A percentile compares a stretch with the other conserved stretches of the same genome.
phyloP scores from a whole-genome alignment of 2,113 vertebrate species.

The Paracanthobrama guichenoti region DNA sequence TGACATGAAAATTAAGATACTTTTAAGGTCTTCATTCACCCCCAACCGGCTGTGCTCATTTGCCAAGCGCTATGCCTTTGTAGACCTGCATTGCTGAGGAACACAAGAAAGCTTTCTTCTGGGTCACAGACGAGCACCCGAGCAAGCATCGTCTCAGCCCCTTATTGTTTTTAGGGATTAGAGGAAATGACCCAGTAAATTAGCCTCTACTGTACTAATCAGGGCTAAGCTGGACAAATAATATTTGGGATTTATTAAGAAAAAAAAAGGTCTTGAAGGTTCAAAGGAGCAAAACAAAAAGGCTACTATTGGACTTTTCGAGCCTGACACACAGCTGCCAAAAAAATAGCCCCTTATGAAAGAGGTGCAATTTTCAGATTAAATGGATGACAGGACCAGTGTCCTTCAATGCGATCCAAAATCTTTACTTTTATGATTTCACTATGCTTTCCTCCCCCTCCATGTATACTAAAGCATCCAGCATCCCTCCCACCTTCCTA shows the following conservation, averaged over 20 bases:
- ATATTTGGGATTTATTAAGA: constrained; percentile 66
- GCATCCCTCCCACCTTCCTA: background rate
- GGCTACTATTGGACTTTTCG: constrained; percentile 67
- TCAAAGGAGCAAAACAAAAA: constrained; percentile 77
- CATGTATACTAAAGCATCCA: constrained; percentile 19
- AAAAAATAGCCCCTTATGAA: constrained; percentile 47
- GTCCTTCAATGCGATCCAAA: constrained; percentile 67
- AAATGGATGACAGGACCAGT: constrained; percentile 68
- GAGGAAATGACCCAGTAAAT: constrained; percentile 75
- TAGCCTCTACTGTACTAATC: constrained; percentile 70
- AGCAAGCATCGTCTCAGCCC: constrained; percentile 64
- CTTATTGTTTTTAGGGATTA: constrained; percentile 76
- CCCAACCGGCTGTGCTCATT: constrained; percentile 4
- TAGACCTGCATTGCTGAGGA: constrained; percentile 50
- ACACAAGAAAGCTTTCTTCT: constrained; percentile 64
- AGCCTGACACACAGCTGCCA: constrained; percentile 67
- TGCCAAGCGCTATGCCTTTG: constrained; percentile 26
- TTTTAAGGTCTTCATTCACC: background rate
- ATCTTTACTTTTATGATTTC: constrained; percentile 68
- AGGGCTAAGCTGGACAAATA: constrained; percentile 62
- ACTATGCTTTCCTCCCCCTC: constrained; percentile 32
- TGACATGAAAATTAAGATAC: background rate
- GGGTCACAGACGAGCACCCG: constrained; percentile 52
- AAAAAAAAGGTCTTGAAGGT: constrained; percentile 65
- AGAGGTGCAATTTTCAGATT: constrained; percentile 79